A percentile compares a stretch with the other conserved stretches of the same genome.
Conservation (phyloP, 2,888 invertebrate species). For the Pyrrhia umbra region DNA sequence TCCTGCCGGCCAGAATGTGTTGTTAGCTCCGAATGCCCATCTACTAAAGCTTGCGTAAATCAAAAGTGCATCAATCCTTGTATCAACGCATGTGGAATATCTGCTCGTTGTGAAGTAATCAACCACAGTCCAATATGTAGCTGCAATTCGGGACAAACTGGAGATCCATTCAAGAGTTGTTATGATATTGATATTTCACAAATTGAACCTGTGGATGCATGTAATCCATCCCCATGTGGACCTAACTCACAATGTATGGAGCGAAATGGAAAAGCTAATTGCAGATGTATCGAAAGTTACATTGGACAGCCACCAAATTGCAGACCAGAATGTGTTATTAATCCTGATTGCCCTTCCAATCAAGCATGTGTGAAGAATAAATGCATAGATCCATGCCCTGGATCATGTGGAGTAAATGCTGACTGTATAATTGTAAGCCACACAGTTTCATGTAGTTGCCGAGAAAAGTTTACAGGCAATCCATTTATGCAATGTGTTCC, state of each 20-base stretch:
- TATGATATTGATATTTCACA: conserved; percentile 86
- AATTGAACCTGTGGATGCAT: conserved; percentile 89
- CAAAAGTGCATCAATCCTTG: conserved; percentile 96
- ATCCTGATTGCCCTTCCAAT: conserved; percentile 94
- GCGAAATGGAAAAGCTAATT: conserved; percentile 92
- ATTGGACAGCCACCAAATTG: conserved; percentile 95
- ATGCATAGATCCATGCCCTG: conserved; percentile 95
- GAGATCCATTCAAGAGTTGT: conserved; percentile 95
- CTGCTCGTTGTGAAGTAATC: conserved; percentile 94
- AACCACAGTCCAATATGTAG: conserved; percentile 97
- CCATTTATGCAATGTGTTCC: conserved; percentile 94
- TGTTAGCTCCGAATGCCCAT: conserved; percentile 95
- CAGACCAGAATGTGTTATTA: conserved; percentile 95
- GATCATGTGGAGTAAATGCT: conserved; percentile 94
- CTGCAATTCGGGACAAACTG: conserved; percentile 93
- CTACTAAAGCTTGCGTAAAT: conserved; percentile 95
- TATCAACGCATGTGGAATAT: conserved; percentile 94
- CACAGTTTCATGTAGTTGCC: conserved; percentile 95
- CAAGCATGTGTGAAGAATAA: conserved; percentile 95
- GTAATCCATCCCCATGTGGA: conserved; percentile 95
- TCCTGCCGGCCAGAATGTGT: conserved; percentile 96
- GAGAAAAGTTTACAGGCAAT: conserved; percentile 94
- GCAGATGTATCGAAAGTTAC: conserved; percentile 94
- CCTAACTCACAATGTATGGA: conserved; percentile 94
- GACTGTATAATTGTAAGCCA: conserved; percentile 95